Base-by-base conservation (phyloP, 2,797 vertebrate species). In the Staurois parvus region DNA sequence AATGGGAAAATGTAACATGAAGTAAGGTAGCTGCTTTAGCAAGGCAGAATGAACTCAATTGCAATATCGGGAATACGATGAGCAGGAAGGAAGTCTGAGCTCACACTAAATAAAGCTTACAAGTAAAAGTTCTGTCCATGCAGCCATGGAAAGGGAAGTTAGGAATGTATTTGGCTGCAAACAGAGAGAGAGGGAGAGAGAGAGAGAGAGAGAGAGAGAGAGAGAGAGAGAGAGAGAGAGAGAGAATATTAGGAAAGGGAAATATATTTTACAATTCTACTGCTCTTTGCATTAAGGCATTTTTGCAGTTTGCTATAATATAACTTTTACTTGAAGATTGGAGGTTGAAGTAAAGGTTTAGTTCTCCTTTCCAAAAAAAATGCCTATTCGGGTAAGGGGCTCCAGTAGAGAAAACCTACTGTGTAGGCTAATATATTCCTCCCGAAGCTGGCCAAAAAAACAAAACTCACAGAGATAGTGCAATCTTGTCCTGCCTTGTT, bases 61-160 rank as follows among this genome's bases (percentile, higher is more conserved):
- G 52, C 28, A 52, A 48, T 30, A 52, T 42, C 68, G 62, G 62
- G 72, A 72, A 76, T 42, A 73, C 42, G 78, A 64, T 66, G 66
- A 72, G 56, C 85, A 86, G 85, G 85, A 86, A 86, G 85, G 85
- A 86, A 82, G 85, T 59, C 64, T 82, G 73, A 82, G 67, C 52
- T 86, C 73, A 81, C 73, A 77, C 67, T 77, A 37, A 72, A 77
- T 34, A 74, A 42, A 29, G 72, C 48, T 81, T 56, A 59, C 78
- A 70, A 81, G 74, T 82, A 77, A 72, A 82, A 81, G 84, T 64
- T 52, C 56, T 70, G 29, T 72, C 29, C 28, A 79, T 48, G 29
- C 37, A 80, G 59, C 28, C 29, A 13, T 62, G 32, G 84, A 79
- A 85, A 79, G 75, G 83, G 66, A 84, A 72, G 75, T 64, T 32